Percentiles rank a stretch among this genome's conserved stretches.
Evolutionary conservation across 2,113 vertebrate genomes (phyloP).

Genomic region (Odocoileus hemionus): DNA sequence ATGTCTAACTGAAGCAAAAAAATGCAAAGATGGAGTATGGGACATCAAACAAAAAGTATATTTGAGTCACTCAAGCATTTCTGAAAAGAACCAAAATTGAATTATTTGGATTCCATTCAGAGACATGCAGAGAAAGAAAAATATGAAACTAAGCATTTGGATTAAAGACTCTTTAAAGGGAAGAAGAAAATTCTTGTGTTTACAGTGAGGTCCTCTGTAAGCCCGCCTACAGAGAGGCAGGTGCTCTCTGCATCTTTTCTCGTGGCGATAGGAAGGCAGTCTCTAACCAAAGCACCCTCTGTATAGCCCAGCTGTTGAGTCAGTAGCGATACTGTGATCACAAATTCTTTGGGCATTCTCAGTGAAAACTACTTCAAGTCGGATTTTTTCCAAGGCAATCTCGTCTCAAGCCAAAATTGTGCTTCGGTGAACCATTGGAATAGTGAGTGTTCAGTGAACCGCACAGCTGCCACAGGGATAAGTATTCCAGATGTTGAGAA

Average conservation of each 20-base stretch:
- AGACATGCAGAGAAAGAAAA: background rate
- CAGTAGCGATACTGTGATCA: background rate
- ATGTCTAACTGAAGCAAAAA: background rate
- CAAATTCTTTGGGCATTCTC: background rate
- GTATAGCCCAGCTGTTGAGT: background rate
- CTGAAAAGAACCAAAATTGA: background rate
- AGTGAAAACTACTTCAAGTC: background rate
- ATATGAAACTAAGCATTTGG: background rate
- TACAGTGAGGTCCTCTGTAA: background rate
- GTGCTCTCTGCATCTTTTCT: background rate
- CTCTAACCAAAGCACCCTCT: background rate
- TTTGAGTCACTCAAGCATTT: background rate
- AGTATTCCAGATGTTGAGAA: slow-evolving; percentile 67
- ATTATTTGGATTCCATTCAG: slow-evolving; percentile 24
- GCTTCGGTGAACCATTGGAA: slow-evolving; percentile 25
- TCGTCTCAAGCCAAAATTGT: slow-evolving; percentile 4
- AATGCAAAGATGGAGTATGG: background rate
- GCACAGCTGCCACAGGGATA: background rate
- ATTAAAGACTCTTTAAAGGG: slow-evolving; percentile 1
- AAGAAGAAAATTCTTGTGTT: background rate
- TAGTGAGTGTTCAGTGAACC: slow-evolving; percentile 7
- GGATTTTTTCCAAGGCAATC: background rate
- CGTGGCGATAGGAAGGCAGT: background rate
- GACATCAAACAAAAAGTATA: background rate
- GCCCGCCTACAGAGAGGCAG: background rate